phyloP scores from a whole-genome alignment of 2,797 vertebrate species.

The Buceros bicornis region DNA sequence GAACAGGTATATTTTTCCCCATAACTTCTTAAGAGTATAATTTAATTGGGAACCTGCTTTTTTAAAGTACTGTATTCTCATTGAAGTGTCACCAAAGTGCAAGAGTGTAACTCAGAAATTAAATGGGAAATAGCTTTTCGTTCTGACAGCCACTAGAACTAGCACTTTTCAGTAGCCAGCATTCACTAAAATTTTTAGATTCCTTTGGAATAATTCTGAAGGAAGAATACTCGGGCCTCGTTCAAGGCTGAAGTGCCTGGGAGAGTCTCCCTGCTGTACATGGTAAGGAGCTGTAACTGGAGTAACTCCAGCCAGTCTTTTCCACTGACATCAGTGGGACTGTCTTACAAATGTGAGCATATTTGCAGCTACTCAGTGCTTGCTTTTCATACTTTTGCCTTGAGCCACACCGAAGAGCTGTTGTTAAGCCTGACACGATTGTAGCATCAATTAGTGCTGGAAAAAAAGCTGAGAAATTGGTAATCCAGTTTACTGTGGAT shows the following conservation, averaged over 20 bases:
- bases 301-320: background rate
- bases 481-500: background rate
- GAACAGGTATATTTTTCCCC: background rate
- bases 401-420: background rate
- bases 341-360: background rate
- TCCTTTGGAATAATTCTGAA: background rate
- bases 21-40: background rate
- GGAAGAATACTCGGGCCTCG: rapidly evolving
- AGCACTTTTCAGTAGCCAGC: background rate
- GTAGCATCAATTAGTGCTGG: background rate
- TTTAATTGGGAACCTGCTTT: background rate
- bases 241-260: background rate
- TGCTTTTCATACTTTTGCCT: background rate
- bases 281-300: background rate
- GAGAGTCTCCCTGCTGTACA: background rate
- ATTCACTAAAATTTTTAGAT: background rate
- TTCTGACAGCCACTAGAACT: background rate
- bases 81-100: background rate
- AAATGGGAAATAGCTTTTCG: background rate
- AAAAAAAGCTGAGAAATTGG: background rate
- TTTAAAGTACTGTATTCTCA: background rate
- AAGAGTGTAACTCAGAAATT: background rate
- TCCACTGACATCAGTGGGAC: background rate
- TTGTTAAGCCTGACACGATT: background rate
- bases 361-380: background rate